Evolutionary conservation across 2,113 vertebrate species (phyloP).

Genomic region (Menidia beryllina): DNA sequence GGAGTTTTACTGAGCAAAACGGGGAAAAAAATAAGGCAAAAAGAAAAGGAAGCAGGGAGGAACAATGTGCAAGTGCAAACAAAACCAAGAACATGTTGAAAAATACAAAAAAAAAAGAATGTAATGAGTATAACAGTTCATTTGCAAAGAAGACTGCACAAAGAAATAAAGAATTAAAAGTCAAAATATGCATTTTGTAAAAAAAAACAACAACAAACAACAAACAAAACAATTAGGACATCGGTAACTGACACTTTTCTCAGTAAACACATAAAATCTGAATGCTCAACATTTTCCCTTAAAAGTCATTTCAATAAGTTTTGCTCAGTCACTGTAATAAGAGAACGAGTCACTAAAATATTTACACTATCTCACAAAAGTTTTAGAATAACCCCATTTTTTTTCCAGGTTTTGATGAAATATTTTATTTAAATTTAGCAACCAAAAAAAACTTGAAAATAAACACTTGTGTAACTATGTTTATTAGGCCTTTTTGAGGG

Average conservation of each 20-base stretch:
- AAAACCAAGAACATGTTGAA: conserved; percentile 84
- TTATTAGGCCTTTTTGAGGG: no score
- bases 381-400: not conserved
- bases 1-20: conserved; percentile 85
- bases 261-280: conserved; percentile 57
- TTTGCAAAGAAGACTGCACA: conserved; percentile 72
- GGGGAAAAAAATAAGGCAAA: conserved; percentile 53
- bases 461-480: no score
- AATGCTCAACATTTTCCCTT: conserved; percentile 68
- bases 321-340: conserved; percentile 61
- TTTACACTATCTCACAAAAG: conserved; percentile 27
- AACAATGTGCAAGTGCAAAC: conserved; percentile 86
- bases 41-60: conserved; percentile 59
- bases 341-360: conserved; percentile 60
- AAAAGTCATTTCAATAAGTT: conserved; percentile 60
- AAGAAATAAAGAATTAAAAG: conserved; percentile 68
- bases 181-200: conserved; percentile 73
- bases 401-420: not conserved
- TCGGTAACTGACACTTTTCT: conserved; percentile 64
- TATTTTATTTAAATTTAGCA: not conserved
- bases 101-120: conserved; percentile 82
- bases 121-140: conserved; percentile 77
- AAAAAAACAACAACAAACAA: conserved; percentile 57
- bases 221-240: conserved; percentile 54
- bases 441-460: not conserved